These are phyloP conservation scores for Coturnix japonica DNA, from an alignment of 2,113 vertebrate species.

Conservation along the genomic window DNA sequence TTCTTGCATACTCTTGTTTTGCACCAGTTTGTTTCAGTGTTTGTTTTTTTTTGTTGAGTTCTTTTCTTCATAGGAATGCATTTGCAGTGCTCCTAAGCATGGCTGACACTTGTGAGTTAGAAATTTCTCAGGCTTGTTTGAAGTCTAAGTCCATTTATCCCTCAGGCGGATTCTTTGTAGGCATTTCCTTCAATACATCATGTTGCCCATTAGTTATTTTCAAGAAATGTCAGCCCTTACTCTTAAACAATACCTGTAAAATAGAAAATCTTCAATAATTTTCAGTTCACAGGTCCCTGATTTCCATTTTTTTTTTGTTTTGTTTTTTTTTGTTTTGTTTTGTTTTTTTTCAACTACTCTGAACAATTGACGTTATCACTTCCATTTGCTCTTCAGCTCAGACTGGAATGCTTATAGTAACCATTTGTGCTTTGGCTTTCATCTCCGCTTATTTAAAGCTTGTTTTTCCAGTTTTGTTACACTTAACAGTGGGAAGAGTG, in stretches of 20 bases:
- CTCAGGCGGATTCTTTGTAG: background rate
- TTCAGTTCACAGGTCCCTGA: background rate
- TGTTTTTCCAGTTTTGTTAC: background rate
- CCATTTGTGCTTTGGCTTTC: slow-evolving; percentile 15
- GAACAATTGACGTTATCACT: background rate
- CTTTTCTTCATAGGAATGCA: background rate
- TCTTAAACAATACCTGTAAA: background rate
- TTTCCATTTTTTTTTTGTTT: background rate
- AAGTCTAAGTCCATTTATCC: background rate
- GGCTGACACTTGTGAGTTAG: background rate
- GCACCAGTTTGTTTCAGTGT: background rate
- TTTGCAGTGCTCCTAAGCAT: background rate
- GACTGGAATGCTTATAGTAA: background rate
- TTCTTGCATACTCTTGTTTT: background rate
- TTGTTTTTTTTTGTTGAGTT: too few species aligned
- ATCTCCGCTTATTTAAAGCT: slow-evolving; percentile 9
- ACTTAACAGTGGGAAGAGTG: background rate
- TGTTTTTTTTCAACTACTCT: background rate
- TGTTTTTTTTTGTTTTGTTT: background rate
- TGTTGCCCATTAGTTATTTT: background rate
- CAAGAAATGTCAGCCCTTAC: background rate
- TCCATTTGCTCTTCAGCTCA: slow-evolving; percentile 12
- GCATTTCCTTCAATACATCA: background rate
- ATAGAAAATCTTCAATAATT: background rate
- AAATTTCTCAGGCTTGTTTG: background rate